Evolutionary conservation across 2,113 vertebrate genomes (phyloP).

Genomic region (Siniperca chuatsi): DNA sequence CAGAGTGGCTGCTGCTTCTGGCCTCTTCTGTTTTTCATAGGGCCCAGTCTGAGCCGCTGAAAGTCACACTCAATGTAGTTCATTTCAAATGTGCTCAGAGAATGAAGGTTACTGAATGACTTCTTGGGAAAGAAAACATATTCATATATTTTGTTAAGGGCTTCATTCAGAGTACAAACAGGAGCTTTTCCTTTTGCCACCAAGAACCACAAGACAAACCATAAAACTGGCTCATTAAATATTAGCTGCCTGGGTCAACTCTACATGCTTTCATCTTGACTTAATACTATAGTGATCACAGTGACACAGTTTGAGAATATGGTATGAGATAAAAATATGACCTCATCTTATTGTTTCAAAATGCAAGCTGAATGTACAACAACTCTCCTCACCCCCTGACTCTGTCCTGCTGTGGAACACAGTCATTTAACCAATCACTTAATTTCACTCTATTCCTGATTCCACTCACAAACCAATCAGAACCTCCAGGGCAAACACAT

Average conservation of each 20-base stretch:
- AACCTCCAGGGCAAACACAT: too few species aligned
- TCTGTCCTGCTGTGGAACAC: too few species aligned
- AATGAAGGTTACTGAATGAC: neutral
- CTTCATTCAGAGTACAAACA: neutral
- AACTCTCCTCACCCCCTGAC: too few species aligned
- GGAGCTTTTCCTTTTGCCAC: neutral
- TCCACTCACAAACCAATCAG: too few species aligned
- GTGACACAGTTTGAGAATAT: too few species aligned
- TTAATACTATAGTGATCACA: too few species aligned
- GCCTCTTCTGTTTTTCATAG: neutral
- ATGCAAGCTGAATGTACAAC: neutral
- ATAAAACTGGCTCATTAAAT: neutral
- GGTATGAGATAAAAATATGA: too few species aligned
- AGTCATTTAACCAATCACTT: too few species aligned
- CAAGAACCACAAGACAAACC: neutral
- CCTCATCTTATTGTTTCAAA: neutral
- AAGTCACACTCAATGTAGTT: neutral
- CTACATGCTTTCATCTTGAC: too few species aligned
- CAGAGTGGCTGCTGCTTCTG: neutral
- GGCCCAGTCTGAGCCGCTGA: neutral
- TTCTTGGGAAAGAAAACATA: neutral
- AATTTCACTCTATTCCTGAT: too few species aligned
- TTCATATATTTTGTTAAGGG: neutral
- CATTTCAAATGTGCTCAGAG: neutral
- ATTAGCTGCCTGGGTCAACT: too few species aligned